phyloP scores from a whole-genome alignment of 2,113 vertebrate genomes.

The Ictalurus punctatus region DNA sequence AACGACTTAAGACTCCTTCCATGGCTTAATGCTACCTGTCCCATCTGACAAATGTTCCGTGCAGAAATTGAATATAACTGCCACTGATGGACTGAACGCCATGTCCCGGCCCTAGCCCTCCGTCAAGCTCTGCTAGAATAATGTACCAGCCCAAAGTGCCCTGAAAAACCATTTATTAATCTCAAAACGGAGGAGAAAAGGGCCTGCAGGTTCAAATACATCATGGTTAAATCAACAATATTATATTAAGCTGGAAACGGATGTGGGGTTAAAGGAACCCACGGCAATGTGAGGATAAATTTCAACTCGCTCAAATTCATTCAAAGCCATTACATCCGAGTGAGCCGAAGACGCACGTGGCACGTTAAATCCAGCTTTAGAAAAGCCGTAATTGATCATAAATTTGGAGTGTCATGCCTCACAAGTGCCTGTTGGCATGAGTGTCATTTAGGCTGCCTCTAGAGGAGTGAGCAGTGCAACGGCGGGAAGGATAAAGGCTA shows the following conservation, averaged over 20 bases:
- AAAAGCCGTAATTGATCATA: constrained; percentile 76
- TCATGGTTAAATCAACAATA: constrained; percentile 98
- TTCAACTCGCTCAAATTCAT: constrained; percentile 76
- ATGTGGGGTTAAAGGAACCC: constrained; percentile 85
- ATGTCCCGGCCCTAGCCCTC: constrained; percentile 79
- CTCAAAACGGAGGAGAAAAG: constrained; percentile 78
- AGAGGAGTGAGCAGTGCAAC: constrained; percentile 4
- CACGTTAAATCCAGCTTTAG: constrained; percentile 77
- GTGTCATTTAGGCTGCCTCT: constrained; percentile 57
- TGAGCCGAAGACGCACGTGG: constrained; percentile 75
- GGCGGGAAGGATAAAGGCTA: constrained; percentile 24
- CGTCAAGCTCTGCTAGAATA: constrained; percentile 78
- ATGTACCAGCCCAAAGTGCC: constrained; percentile 82
- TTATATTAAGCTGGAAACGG: constrained; percentile 91
- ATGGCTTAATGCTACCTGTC: constrained; percentile 89
- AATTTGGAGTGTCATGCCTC: constrained; percentile 64
- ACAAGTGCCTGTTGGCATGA: constrained; percentile 59
- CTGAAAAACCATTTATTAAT: constrained; percentile 90
- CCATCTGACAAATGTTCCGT: constrained; percentile 86
- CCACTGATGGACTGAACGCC: constrained; percentile 84
- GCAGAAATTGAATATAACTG: constrained; percentile 88
- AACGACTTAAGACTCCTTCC: constrained; percentile 90
- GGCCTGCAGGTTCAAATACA: constrained; percentile 88
- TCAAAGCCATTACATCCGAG: constrained; percentile 83
- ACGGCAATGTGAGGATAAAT: constrained; percentile 85